Conservation (phyloP, 2,888 invertebrate species). For the Neria commutata region DNA sequence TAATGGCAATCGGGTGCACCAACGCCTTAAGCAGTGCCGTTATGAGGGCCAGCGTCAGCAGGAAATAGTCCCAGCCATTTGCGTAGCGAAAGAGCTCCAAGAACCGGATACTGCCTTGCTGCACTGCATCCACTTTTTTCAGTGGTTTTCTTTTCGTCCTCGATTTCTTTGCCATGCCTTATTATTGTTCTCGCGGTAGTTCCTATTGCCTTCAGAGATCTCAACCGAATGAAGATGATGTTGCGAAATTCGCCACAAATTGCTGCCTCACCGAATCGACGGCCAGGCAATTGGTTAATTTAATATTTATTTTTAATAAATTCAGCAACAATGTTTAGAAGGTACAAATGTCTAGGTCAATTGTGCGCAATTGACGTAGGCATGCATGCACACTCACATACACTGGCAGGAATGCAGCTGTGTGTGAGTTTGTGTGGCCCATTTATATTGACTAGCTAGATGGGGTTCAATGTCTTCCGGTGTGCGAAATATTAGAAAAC, state of each 20-base stretch:
- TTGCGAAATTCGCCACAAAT: not conserved
- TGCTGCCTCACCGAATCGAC: no score
- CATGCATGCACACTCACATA: no score
- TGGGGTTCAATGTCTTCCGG: no score
- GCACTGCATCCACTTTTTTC: conserved; percentile 21
- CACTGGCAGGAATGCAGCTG: no score
- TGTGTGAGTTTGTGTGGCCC: no score
- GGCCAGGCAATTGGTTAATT: no score
- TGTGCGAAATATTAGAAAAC: no score
- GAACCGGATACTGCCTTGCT: conserved; percentile 39
- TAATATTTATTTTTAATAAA: not conserved
- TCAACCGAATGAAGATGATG: not conserved
- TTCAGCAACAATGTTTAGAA: not conserved
- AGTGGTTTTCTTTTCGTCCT: conserved; percentile 23
- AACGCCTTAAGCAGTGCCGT: conserved; percentile 67
- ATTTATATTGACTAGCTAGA: no score
- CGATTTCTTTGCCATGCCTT: conserved; percentile 21
- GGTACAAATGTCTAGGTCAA: not conserved
- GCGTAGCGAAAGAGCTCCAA: conserved; percentile 66
- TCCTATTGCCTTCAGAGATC: not conserved
- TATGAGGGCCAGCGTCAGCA: conserved; percentile 65
- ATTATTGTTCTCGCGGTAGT: conserved; percentile 25
- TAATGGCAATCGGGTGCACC: conserved; percentile 69
- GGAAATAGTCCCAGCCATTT: conserved; percentile 64
- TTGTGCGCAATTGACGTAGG: not conserved